Evolutionary conservation across 1,140 invertebrate species (phyloP).

Genomic region (Hylaeus volcanicus): DNA sequence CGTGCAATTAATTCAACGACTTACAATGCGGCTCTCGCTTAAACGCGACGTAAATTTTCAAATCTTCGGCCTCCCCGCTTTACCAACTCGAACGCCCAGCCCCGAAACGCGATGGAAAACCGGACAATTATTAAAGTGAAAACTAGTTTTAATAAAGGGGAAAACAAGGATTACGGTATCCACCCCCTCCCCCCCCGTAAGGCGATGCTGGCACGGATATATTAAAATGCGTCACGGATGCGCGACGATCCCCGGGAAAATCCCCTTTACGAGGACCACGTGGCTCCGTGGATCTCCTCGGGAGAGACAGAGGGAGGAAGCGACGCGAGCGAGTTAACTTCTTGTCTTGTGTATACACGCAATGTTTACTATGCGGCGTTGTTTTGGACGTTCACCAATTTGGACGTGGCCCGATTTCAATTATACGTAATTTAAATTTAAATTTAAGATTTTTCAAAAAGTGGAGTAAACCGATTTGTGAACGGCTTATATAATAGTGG

Average conservation of each 20-base stretch:
- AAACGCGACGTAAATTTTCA: slow-evolving; percentile 25
- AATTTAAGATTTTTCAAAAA: no score
- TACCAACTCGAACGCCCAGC: no score
- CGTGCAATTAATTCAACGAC: slow-evolving; percentile 14
- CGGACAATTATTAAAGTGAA: slow-evolving; percentile 45
- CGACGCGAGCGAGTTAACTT: no score
- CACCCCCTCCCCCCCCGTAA: no score
- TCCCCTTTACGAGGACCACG: slow-evolving; percentile 10
- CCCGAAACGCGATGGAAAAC: slow-evolving; percentile 3
- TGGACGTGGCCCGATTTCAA: no score
- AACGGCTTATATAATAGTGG: no score
- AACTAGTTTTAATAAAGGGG: slow-evolving; percentile 45
- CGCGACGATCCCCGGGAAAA: slow-evolving; percentile 6
- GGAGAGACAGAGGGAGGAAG: not conserved
- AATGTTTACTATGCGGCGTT: no score
- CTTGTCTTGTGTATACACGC: no score
- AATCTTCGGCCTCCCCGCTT: not conserved
- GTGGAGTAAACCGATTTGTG: no score
- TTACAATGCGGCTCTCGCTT: slow-evolving; percentile 9
- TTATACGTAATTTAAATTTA: no score
- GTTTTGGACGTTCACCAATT: no score
- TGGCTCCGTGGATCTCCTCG: slow-evolving; percentile 15
- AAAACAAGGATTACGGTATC: slow-evolving; percentile 1
- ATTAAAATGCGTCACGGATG: slow-evolving; percentile 20
- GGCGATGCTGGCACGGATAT: not conserved